Evolutionary conservation across 2,113 vertebrate species (phyloP).

Genomic region (Tachysurus vachellii): DNA sequence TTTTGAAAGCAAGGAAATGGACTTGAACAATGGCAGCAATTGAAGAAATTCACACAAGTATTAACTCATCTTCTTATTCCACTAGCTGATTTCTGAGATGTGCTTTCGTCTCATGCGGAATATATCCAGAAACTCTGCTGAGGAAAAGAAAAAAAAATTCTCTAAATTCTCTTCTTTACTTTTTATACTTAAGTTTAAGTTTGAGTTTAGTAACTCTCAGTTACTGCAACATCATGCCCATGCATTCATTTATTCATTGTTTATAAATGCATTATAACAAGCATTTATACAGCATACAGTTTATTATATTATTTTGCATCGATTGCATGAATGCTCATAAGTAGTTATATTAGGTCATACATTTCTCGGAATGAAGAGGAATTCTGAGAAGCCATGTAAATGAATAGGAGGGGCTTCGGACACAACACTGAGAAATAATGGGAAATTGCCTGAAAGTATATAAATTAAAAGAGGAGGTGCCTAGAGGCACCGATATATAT

Average conservation of each 20-base stretch:
- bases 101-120: constrained; percentile 26
- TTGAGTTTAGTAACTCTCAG: background rate
- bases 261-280: background rate
- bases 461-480: no score
- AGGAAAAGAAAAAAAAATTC: background rate
- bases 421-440: no score
- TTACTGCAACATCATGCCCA: background rate
- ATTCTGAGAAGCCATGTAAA: no score
- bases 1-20: constrained; percentile 12
- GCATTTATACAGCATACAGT: background rate
- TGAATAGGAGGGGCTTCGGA: no score
- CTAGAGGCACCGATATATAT: no score
- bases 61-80: constrained; percentile 4
- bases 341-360: background rate
- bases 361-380: no score
- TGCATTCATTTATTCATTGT: background rate
- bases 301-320: background rate
- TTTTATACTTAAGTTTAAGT: no score
- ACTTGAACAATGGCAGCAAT: background rate
- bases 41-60: constrained; percentile 2
- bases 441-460: no score
- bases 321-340: background rate
- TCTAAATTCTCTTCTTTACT: background rate
- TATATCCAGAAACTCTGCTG: constrained; percentile 25
- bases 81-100: constrained; percentile 27